Evolutionary conservation across 2,113 vertebrate species (phyloP).

Genomic region (Podocnemis expansa): DNA sequence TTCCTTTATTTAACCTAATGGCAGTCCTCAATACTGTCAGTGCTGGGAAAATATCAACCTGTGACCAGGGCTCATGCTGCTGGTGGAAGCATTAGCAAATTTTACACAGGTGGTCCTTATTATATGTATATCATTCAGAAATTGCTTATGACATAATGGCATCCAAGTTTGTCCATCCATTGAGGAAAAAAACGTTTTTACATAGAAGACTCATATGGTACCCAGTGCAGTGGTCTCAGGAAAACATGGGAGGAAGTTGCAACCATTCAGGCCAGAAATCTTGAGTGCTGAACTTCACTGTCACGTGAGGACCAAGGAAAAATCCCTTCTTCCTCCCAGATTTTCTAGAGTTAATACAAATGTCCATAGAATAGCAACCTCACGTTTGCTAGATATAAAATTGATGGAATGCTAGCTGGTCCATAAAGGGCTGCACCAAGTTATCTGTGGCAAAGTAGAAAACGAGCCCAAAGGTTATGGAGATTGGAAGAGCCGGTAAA

Average conservation of each 20-base stretch:
- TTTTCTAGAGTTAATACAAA: slow-evolving; percentile 72
- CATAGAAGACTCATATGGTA: slow-evolving; percentile 44
- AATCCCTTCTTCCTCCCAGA: slow-evolving; percentile 44
- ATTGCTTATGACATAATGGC: slow-evolving; percentile 40
- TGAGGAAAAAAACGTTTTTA: slow-evolving; percentile 61
- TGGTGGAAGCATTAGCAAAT: slow-evolving; percentile 57
- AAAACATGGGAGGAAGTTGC: slow-evolving; percentile 57
- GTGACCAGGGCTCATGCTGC: slow-evolving; percentile 51
- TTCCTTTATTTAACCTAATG: slow-evolving; percentile 47
- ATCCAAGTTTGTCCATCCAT: slow-evolving; percentile 12
- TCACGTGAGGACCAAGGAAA: slow-evolving; percentile 56
- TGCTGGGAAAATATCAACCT: slow-evolving; percentile 42
- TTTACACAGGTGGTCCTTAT: slow-evolving; percentile 52
- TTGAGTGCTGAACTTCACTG: slow-evolving; percentile 46
- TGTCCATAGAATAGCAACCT: slow-evolving; percentile 49
- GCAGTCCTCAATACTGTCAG: slow-evolving; percentile 67
- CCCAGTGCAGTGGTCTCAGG: slow-evolving; percentile 61
- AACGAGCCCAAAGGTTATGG: slow-evolving; percentile 97
- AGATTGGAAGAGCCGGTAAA: slow-evolving; percentile 97
- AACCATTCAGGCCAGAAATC: slow-evolving; percentile 62
- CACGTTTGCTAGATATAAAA: slow-evolving; percentile 93
- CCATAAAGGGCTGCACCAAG: slow-evolving; percentile 96
- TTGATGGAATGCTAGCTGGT: slow-evolving; percentile 94
- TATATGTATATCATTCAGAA: slow-evolving; percentile 25
- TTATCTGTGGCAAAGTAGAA: slow-evolving; percentile 99